Evolutionary conservation across 2,888 invertebrate genomes (phyloP).

Genomic region (Diarsia rubi): DNA sequence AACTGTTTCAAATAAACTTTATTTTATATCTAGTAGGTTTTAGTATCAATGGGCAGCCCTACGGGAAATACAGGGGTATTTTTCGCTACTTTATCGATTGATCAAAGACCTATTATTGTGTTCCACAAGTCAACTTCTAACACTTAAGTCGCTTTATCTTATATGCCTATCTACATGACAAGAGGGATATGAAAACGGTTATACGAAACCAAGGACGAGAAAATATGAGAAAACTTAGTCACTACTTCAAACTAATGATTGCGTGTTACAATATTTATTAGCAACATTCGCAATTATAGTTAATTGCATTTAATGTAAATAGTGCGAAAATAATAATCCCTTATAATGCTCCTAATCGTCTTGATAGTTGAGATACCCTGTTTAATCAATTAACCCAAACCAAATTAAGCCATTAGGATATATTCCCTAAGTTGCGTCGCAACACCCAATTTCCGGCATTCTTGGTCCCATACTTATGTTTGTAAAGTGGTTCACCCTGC

Average conservation of each 20-base stretch:
- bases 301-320: slow-evolving; percentile 24
- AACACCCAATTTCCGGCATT: slow-evolving; percentile 29
- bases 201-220: neutral
- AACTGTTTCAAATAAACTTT: neutral
- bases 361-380: slow-evolving; percentile 10
- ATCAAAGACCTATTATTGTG: neutral
- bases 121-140: neutral
- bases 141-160: neutral
- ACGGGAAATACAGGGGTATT: neutral
- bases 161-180: neutral
- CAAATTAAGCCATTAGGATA: slow-evolving; percentile 17
- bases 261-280: neutral
- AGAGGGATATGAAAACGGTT: neutral
- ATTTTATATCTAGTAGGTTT: neutral
- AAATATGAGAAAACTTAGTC: neutral
- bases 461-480: slow-evolving; percentile 3
- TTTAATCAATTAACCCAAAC: slow-evolving; percentile 37
- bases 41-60: neutral
- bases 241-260: neutral
- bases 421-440: slow-evolving; percentile 1
- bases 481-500: neutral
- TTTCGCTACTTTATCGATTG: neutral
- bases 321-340: slow-evolving; percentile 24
- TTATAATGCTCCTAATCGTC: slow-evolving; percentile 12
- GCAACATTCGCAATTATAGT: slow-evolving; percentile 1